Evolutionary conservation across 2,888 invertebrate genomes (phyloP), one percentile per base, ranked within the genome.

Genomic region (Dryobota labecula): DNA sequence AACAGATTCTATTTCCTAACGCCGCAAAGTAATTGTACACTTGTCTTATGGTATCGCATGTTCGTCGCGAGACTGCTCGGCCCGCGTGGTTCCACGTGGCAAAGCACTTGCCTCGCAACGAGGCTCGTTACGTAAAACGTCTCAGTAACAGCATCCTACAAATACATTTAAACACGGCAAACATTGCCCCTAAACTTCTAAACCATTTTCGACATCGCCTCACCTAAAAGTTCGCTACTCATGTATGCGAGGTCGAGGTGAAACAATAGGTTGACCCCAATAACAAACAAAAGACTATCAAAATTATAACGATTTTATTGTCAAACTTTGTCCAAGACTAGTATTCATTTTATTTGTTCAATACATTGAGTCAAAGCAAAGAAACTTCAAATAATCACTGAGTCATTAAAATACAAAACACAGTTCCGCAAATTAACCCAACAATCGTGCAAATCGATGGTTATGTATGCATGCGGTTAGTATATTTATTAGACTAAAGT

Each of bases 91-190:
- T 84, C 90, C 92, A 92, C 93, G 92, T 92, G 92, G 90, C 90
- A 73, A 63, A 76, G 73, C 91, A 89, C 87, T 84, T 82, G 89
- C 75, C 84, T 63, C 66, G 83, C 89, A 90, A 90, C 90, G 91
- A 91, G 91, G 88, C 74, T 74, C 63, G 84, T 93, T 94, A 93
- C 87, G 88, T 90, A 92, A 93, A 89, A 71, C 71, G 45, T 78
- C 73, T 64, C 57, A 66, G 71, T 73, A 73, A 66, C 68, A 70
- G 81, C 78, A 82, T 74, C 83, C 83, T 57, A 84, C 78, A 85
- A 87, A 82, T 70, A 63, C 60, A 61, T 47, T 60, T 57, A 15
- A 54, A 45, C 30, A 66, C 33, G 51, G 64, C 53, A 72, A 70
- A 53, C 51, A 27, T 58, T 30, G 63, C 67, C 49, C 51, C 43